A percentile compares a stretch with the other conserved stretches of the same genome.
Evolutionary conservation across 2,888 invertebrate genomes (phyloP).

Genomic region (Anoncus sp.): DNA sequence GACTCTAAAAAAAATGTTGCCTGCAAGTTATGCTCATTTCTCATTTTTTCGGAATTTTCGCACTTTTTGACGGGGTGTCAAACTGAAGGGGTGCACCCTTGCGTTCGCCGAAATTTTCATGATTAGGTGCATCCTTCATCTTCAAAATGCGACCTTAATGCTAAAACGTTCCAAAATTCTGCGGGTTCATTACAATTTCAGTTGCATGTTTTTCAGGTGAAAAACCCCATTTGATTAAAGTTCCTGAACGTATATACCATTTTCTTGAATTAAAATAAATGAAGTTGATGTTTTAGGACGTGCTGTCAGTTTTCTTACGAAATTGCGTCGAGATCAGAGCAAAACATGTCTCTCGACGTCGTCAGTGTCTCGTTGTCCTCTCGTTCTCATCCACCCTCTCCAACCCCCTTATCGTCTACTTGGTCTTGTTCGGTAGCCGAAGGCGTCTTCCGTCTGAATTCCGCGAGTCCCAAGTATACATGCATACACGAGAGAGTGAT

Average conservation of each 20-base stretch:
- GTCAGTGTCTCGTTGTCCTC: conserved; percentile 20
- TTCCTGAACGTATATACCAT: neutral
- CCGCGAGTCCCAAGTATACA: conserved; percentile 56
- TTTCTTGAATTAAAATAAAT: conserved; percentile 1
- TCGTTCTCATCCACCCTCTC: conserved; percentile 41
- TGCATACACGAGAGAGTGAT: conserved; percentile 45
- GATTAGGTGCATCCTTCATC: no score
- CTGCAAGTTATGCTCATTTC: no score
- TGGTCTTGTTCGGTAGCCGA: conserved; percentile 60
- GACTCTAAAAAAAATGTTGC: no score
- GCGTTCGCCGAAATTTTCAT: no score
- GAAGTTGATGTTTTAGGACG: neutral
- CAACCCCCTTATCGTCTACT: no score
- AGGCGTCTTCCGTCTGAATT: conserved; percentile 60
- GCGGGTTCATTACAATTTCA: no score
- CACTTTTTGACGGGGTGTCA: no score
- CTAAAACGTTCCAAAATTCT: no score
- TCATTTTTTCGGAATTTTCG: no score
- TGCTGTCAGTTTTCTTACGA: conserved; percentile 2
- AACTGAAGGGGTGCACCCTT: no score
- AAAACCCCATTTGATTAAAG: neutral
- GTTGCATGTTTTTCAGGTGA: no score
- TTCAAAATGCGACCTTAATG: no score
- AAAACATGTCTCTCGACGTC: conserved; percentile 12
- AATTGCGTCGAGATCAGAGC: conserved; percentile 22